Conservation (phyloP, 2,797 vertebrate species). For the Anolis apletophallus region DNA sequence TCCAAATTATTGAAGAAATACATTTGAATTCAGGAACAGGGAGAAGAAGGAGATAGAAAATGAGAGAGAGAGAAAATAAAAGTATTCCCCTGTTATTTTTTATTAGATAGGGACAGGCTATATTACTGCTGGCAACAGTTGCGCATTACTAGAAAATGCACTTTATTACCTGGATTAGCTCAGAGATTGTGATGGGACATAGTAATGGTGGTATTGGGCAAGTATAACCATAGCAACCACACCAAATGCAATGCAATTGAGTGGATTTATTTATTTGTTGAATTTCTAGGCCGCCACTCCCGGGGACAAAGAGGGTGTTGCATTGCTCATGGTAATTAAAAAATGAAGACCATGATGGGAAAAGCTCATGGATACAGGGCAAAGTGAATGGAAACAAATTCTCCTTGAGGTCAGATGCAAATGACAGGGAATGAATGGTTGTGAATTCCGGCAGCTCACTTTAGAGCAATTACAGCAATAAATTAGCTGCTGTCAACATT, state of each 20-base stretch:
- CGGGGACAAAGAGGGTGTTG: slow-evolving; percentile 22
- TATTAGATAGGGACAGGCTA: not conserved
- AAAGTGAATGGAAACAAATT: slow-evolving; percentile 26
- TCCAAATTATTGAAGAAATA: too few relatives aligned
- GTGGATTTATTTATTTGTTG: too few relatives aligned
- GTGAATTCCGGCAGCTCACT: slow-evolving; percentile 44
- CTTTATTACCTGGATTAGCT: not conserved
- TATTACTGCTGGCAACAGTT: not conserved
- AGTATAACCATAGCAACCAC: slow-evolving; percentile 40
- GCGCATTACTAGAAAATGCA: not conserved
- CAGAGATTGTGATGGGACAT: not conserved
- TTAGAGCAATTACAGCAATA: slow-evolving; percentile 49
- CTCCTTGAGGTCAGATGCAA: slow-evolving; percentile 44
- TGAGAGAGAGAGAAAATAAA: not conserved
- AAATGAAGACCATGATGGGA: slow-evolving; percentile 52
- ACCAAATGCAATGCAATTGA: slow-evolving; percentile 22
- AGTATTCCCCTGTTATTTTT: too few relatives aligned
- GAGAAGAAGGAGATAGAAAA: not conserved
- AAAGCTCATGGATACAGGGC: not conserved
- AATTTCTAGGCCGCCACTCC: too few relatives aligned
- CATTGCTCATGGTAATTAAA: slow-evolving; percentile 28
- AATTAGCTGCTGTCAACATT: slow-evolving; percentile 53
- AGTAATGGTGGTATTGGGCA: not conserved
- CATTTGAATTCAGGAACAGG: too few relatives aligned
- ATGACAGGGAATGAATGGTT: slow-evolving; percentile 27